phyloP scores from a whole-genome alignment of 2,113 vertebrate species.

The Odocoileus hemionus region DNA sequence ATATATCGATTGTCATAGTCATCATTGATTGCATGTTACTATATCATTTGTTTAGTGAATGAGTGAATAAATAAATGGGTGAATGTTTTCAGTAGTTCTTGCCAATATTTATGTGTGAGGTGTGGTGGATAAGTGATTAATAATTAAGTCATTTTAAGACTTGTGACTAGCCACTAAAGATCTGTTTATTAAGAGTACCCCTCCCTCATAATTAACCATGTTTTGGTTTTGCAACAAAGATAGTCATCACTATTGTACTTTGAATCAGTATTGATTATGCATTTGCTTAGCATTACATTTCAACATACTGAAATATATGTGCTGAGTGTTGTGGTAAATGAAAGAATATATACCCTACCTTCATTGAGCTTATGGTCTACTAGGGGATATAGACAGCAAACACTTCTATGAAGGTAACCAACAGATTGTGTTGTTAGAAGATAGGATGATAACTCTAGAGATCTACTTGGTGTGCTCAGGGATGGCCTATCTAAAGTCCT shows the following conservation, averaged over 20 bases:
- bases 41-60: background rate
- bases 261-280: background rate
- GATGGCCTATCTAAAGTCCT: background rate
- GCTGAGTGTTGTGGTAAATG: background rate
- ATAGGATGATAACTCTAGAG: background rate
- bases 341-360: background rate
- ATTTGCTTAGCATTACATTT: background rate
- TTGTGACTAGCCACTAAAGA: background rate
- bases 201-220: background rate
- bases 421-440: background rate
- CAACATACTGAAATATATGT: background rate
- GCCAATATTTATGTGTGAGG: background rate
- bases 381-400: background rate
- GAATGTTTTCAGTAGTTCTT: background rate
- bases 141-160: background rate
- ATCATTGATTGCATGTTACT: background rate
- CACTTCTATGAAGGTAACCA: background rate
- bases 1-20: background rate
- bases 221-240: conserved; percentile 16
- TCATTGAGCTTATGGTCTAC: background rate
- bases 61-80: background rate
- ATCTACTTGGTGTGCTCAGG: background rate
- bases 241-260: background rate
- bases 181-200: background rate
- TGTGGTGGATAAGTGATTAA: background rate